phyloP scores from a whole-genome alignment of 2,888 invertebrate genomes.

The Pycnomerus fuliginosus region DNA sequence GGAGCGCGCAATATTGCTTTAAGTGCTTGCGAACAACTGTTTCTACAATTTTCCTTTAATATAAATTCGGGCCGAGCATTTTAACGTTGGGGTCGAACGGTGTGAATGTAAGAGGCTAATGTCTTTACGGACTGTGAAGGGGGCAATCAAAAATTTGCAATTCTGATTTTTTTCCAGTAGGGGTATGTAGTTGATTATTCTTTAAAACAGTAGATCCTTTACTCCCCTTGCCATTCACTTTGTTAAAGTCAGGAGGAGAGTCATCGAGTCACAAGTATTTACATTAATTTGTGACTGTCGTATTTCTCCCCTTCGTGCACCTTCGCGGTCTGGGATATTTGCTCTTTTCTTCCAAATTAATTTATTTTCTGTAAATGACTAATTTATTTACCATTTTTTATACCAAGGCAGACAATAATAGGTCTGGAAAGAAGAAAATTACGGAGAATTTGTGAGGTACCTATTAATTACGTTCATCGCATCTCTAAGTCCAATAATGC shows the following conservation, averaged over 20 bases:
- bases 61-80: constrained; percentile 46
- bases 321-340: no score
- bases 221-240: constrained; percentile 35
- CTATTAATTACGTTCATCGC: no score
- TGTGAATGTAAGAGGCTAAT: constrained; percentile 53
- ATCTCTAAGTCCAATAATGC: no score
- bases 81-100: constrained; percentile 39
- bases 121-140: constrained; percentile 54
- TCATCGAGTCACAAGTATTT: constrained; percentile 51
- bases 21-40: constrained; percentile 50
- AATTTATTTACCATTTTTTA: no score
- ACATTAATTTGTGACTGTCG: constrained; percentile 50
- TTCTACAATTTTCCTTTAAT: constrained; percentile 52
- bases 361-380: no score
- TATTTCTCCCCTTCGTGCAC: constrained; percentile 31
- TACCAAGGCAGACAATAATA: no score
- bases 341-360: no score
- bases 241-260: constrained; percentile 48
- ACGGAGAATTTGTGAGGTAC: no score
- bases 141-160: constrained; percentile 54
- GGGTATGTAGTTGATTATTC: constrained; percentile 51
- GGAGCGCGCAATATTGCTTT: constrained; percentile 39
- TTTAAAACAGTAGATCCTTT: constrained; percentile 52
- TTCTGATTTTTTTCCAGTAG: constrained; percentile 52
- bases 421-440: no score